phyloP scores from a whole-genome alignment of 1,140 invertebrate genomes.

The Andrena cerasifolii region DNA sequence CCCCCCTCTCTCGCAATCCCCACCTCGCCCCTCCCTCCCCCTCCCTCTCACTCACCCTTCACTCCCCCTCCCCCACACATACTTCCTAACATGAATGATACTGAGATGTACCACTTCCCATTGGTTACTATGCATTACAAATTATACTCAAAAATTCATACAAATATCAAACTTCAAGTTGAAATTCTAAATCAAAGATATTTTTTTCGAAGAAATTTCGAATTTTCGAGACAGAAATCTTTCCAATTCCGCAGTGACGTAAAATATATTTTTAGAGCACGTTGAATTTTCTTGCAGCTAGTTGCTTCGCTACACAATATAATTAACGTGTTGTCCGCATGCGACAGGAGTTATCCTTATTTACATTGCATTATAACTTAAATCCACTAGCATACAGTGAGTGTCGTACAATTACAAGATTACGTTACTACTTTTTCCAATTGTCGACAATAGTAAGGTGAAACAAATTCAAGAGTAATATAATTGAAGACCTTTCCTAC shows the following conservation, averaged over 20 bases:
- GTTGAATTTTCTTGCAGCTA: too few relatives aligned
- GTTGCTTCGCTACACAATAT: not conserved
- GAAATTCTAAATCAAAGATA: conserved; percentile 11
- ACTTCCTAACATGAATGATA: conserved; percentile 23
- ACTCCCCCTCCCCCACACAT: conserved; percentile 1
- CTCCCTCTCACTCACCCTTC: conserved; percentile 9
- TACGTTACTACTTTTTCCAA: not conserved
- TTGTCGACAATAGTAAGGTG: not conserved
- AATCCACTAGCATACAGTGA: not conserved
- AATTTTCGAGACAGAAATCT: conserved; percentile 19
- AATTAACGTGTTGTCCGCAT: conserved; percentile 1
- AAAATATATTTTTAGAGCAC: not conserved
- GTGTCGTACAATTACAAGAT: not conserved
- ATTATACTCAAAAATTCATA: conserved; percentile 7
- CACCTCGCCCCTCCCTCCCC: conserved; percentile 6
- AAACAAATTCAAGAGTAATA: not conserved
- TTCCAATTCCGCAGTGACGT: conserved; percentile 14
- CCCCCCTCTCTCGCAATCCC: conserved; percentile 12
- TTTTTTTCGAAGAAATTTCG: conserved; percentile 1
- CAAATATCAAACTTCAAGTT: not conserved
- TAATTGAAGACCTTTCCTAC: not conserved
- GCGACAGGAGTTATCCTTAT: not conserved
- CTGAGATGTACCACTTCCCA: conserved; percentile 33
- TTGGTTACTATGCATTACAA: conserved; percentile 19
- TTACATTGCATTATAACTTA: not conserved